phyloP scores from a whole-genome alignment of 2,888 invertebrate species.

The Sipha maydis region DNA sequence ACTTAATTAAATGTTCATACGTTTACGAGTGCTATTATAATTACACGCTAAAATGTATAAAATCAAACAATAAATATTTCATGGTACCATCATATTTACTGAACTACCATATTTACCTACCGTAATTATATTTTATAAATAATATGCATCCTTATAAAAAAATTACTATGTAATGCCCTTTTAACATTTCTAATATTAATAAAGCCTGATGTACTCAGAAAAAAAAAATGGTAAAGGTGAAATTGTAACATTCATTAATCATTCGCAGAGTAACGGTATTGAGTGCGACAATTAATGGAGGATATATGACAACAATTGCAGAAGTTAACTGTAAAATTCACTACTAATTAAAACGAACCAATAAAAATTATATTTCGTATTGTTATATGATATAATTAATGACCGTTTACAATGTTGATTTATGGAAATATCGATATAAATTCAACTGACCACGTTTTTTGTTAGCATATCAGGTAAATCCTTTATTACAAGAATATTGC shows the following conservation, averaged over 20 bases:
- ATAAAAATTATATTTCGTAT: not conserved
- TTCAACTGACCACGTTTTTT: not conserved
- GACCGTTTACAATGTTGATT: not conserved
- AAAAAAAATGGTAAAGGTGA: not conserved
- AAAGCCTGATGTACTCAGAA: too few species aligned
- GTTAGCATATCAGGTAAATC: not conserved
- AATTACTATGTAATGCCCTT: not conserved
- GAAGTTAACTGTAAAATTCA: conserved; percentile 7
- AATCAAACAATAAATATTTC: conserved; percentile 5
- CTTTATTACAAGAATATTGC: not conserved
- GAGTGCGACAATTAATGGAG: not conserved
- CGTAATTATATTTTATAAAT: not conserved
- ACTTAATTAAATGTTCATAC: conserved; percentile 1
- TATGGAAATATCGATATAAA: not conserved
- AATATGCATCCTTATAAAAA: not conserved
- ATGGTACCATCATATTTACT: not conserved
- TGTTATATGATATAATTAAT: not conserved
- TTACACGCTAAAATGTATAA: not conserved
- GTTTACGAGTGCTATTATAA: not conserved
- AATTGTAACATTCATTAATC: too few species aligned
- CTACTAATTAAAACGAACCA: not conserved
- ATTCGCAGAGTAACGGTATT: not conserved
- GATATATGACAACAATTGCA: not conserved
- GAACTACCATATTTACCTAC: not conserved
- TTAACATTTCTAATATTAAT: not conserved